Conservation (phyloP, 2,113 vertebrate genomes). For the Sula dactylatra region DNA sequence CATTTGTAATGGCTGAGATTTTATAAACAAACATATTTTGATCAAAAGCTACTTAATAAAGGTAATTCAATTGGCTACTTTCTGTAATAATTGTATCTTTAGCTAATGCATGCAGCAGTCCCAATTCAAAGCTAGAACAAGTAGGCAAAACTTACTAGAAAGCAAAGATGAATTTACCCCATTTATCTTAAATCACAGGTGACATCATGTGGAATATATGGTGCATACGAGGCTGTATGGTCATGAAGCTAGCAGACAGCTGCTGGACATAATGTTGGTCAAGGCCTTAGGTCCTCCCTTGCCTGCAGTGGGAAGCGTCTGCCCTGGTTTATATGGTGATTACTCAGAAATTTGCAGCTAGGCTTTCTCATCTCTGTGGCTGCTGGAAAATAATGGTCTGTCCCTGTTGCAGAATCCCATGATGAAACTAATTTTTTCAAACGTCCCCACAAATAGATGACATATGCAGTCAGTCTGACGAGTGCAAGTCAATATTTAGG, state of each 20-base stretch:
- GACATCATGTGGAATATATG: not conserved
- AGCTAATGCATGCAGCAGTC: not conserved
- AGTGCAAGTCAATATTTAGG: not conserved
- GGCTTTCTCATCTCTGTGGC: slow-evolving; percentile 15
- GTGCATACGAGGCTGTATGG: not conserved
- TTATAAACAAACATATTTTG: not conserved
- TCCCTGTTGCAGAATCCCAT: not conserved
- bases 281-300: not conserved
- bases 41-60: not conserved
- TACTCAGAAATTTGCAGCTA: slow-evolving; percentile 3
- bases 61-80: not conserved
- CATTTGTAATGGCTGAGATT: not conserved
- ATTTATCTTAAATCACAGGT: not conserved
- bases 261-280: not conserved
- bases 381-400: slow-evolving; percentile 19
- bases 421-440: slow-evolving; percentile 28
- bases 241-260: not conserved
- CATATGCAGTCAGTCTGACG: not conserved
- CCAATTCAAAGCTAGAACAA: not conserved
- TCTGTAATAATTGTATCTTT: not conserved
- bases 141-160: not conserved
- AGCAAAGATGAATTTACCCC: not conserved
- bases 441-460: not conserved
- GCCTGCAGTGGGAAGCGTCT: not conserved
- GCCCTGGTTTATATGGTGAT: not conserved